phyloP scores from a whole-genome alignment of 2,888 invertebrate species.

The Thera obeliscata region DNA sequence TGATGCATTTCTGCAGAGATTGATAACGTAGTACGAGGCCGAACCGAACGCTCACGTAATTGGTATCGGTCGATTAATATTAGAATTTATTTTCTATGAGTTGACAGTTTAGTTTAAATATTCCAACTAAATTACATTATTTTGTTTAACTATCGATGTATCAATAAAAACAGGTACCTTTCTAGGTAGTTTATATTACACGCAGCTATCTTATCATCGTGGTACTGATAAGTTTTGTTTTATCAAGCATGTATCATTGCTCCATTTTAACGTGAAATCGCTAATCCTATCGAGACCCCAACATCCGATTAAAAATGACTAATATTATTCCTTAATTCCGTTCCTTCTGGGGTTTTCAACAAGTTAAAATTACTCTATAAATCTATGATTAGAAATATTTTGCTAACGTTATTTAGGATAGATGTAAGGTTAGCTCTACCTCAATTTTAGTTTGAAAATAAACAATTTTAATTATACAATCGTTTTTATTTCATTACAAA shows the following conservation, averaged over 20 bases:
- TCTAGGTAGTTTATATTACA: slow-evolving; percentile 35
- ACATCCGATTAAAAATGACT: too few species aligned
- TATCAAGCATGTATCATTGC: slow-evolving; percentile 67
- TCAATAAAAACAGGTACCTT: slow-evolving; percentile 29
- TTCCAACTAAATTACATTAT: slow-evolving; percentile 11
- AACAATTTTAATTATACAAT: slow-evolving; percentile 28
- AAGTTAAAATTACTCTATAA: too few species aligned
- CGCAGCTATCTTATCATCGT: slow-evolving; percentile 64
- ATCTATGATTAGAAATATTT: not conserved
- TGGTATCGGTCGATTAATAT: slow-evolving; percentile 79
- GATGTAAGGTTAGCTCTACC: slow-evolving; percentile 35
- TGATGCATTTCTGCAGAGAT: slow-evolving; percentile 61
- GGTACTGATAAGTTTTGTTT: slow-evolving; percentile 63
- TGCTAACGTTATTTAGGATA: not conserved
- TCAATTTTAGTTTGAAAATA: slow-evolving; percentile 32
- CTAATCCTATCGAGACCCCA: not conserved
- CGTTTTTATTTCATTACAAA: not conserved
- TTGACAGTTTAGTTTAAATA: slow-evolving; percentile 55
- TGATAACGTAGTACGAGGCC: slow-evolving; percentile 68
- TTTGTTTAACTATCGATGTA: slow-evolving; percentile 19
- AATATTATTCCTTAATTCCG: too few species aligned
- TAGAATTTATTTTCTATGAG: slow-evolving; percentile 78
- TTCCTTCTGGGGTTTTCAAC: too few species aligned
- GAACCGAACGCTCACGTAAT: slow-evolving; percentile 75
- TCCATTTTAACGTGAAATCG: slow-evolving; percentile 61